Evolutionary conservation across 2,888 invertebrate species (phyloP).

Genomic region (Glyphotaelius pellucidus): DNA sequence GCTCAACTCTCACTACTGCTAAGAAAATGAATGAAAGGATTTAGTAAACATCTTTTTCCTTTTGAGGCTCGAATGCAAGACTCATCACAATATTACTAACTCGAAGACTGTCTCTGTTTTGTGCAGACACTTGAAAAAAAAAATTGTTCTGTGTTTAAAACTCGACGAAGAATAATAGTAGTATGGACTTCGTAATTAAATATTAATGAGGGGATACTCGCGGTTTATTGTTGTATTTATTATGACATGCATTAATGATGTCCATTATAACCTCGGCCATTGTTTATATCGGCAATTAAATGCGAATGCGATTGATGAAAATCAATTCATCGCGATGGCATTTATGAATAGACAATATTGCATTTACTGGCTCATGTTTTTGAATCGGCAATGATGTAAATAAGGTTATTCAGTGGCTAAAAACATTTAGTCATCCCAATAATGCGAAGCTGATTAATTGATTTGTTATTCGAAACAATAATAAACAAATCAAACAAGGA

Average conservation of each 20-base stretch:
- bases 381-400: not conserved
- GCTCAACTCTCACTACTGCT: not conserved
- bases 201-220: constrained; percentile 2
- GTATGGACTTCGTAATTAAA: not conserved
- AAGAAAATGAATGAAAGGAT: not conserved
- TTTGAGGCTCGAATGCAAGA: not conserved
- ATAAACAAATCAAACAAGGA: not conserved
- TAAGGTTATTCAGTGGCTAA: not conserved
- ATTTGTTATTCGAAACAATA: not conserved
- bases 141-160: not conserved
- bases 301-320: not conserved
- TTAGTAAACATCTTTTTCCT: not conserved
- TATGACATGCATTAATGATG: constrained; percentile 2
- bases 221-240: not conserved
- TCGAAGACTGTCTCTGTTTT: not conserved
- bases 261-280: not conserved
- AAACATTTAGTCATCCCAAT: not conserved
- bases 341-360: not conserved
- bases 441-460: not conserved
- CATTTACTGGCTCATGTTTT: not conserved
- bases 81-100: too few relatives aligned
- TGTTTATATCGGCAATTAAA: not conserved
- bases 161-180: not conserved
- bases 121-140: not conserved
- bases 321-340: not conserved